phyloP scores from a whole-genome alignment of 2,113 vertebrate genomes.

The Tragelaphus scriptus region DNA sequence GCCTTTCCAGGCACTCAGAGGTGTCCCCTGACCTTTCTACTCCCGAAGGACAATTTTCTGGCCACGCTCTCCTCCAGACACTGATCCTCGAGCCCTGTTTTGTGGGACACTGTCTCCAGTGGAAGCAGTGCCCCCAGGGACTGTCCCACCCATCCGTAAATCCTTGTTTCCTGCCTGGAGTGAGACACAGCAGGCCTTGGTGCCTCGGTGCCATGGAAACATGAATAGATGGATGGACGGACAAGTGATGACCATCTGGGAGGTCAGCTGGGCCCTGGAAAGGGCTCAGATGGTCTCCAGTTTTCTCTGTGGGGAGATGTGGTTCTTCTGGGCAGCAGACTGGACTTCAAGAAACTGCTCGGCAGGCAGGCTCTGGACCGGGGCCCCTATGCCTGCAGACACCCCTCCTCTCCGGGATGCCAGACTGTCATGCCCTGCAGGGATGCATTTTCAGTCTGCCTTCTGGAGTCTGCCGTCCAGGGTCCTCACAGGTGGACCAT shows the following conservation, averaged over 20 bases:
- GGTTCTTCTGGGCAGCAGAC: background rate
- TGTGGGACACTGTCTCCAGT: background rate
- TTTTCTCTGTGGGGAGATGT: rapidly evolving
- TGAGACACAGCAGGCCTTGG: rapidly evolving
- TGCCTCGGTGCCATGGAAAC: rapidly evolving
- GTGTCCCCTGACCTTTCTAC: too few species aligned
- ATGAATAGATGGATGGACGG: rapidly evolving
- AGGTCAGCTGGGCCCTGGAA: too few species aligned
- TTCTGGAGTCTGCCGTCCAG: background rate
- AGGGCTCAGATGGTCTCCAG: rapidly evolving
- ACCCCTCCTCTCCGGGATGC: background rate
- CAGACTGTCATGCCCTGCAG: background rate
- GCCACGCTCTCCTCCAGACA: background rate
- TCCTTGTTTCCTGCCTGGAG: background rate
- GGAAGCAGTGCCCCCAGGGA: background rate
- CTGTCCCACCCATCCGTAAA: rapidly evolving
- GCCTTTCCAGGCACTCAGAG: background rate
- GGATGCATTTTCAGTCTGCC: rapidly evolving
- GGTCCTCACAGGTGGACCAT: rapidly evolving
- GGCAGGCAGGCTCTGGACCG: background rate
- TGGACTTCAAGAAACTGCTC: too few species aligned
- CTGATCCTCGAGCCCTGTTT: rapidly evolving
- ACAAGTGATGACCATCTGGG: rapidly evolving
- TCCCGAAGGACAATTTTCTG: background rate
- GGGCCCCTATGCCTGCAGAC: background rate